These are phyloP conservation scores for Platygyra sinensis DNA, from an alignment of 64 coral and sea anemone species.

Conservation along the genomic window DNA sequence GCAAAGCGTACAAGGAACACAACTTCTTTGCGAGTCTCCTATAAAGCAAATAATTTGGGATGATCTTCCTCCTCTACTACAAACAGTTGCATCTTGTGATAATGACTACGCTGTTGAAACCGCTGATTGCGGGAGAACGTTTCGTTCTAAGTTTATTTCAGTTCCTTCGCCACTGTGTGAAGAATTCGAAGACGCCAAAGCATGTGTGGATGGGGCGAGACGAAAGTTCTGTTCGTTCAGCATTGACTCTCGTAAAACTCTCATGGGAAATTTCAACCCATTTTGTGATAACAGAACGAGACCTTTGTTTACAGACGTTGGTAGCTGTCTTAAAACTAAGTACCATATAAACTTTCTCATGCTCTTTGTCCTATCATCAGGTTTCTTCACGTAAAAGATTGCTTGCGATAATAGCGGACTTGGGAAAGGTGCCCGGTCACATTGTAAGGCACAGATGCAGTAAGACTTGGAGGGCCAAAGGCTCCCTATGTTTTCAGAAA, in stretches of 20 bases:
- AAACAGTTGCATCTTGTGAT: neutral
- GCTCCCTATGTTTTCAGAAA: too few relatives aligned
- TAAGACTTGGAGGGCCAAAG: too few relatives aligned
- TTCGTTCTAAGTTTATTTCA: constrained; percentile 2
- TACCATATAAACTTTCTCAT: neutral
- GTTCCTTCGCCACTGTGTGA: constrained; percentile 33
- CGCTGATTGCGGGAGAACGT: neutral
- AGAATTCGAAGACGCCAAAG: neutral
- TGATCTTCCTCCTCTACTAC: constrained; percentile 15
- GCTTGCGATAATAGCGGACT: too few relatives aligned
- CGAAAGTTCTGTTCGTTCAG: neutral
- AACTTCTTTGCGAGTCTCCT: constrained; percentile 8
- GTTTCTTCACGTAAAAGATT: too few relatives aligned
- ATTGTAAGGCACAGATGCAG: too few relatives aligned
- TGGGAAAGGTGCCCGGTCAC: too few relatives aligned
- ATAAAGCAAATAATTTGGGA: constrained; percentile 1
- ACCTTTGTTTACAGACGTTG: neutral
- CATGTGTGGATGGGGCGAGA: neutral
- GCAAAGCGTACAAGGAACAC: constrained; percentile 8
- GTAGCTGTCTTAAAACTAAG: neutral
- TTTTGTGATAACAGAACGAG: constrained; percentile 26
- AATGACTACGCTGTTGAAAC: neutral
- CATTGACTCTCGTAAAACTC: neutral
- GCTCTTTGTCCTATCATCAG: neutral
- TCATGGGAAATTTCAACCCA: constrained; percentile 6